Percentiles rank a stretch among this genome's conserved stretches.
phyloP scores from a whole-genome alignment of 1,140 invertebrate genomes.

The Lordiphosa mommai region DNA sequence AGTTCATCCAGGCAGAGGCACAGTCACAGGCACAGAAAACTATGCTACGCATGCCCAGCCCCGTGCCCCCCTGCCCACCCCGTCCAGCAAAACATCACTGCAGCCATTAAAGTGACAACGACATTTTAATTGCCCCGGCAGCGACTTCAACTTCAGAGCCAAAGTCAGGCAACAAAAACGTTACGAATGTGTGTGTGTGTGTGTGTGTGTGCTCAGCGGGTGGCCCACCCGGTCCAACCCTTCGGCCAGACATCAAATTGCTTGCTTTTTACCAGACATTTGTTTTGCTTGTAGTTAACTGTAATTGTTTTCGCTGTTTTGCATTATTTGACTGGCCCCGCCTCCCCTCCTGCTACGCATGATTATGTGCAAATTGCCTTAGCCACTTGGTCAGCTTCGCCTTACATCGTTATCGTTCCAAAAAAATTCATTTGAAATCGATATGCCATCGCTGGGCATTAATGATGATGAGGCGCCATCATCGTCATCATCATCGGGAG shows the following conservation, averaged over 20 bases:
- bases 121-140: conserved; percentile 18
- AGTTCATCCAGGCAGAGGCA: conserved; percentile 6
- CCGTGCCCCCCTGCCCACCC: neutral
- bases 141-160: conserved; percentile 8
- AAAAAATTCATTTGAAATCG: conserved; percentile 12
- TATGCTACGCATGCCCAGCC: neutral
- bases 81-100: conserved; percentile 3
- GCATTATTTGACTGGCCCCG: neutral
- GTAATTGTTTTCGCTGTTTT: conserved; percentile 18
- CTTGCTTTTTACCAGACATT: conserved; percentile 3
- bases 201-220: conserved; percentile 1
- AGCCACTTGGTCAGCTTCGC: neutral
- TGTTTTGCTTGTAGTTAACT: conserved; percentile 12
- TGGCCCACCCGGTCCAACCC: neutral
- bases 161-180: conserved; percentile 4
- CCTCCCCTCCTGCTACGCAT: neutral
- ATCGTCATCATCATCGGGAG: neutral
- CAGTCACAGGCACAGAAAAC: neutral
- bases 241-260: conserved; percentile 5
- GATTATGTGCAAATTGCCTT: conserved; percentile 11
- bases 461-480: conserved; percentile 6
- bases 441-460: conserved; percentile 8
- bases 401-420: conserved; percentile 1
- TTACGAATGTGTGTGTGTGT: neutral
- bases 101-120: conserved; percentile 21